These are phyloP conservation scores for Halcyon leucocephala DNA, from an alignment of 2,797 vertebrate species.

Conservation along the genomic window DNA sequence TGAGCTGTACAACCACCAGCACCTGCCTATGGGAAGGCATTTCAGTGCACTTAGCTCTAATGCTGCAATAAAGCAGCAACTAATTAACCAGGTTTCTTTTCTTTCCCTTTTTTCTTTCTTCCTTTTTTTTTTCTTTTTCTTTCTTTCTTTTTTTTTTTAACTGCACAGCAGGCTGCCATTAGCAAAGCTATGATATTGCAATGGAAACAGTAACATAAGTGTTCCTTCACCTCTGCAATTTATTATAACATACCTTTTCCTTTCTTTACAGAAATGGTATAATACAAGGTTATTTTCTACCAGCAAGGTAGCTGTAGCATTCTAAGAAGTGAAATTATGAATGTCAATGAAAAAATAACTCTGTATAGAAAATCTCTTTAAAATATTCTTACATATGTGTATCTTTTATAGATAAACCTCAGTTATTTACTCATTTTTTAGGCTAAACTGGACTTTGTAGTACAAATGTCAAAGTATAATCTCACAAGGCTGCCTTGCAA, in stretches of 20 bases:
- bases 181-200: conserved; percentile 56
- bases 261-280: conserved; percentile 1
- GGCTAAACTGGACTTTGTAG: background rate
- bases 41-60: conserved; percentile 66
- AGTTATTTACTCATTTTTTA: background rate
- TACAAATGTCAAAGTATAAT: conserved; percentile 26
- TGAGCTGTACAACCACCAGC: conserved; percentile 83
- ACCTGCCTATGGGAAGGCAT: conserved; percentile 73
- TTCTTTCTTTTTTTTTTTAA: background rate
- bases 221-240: conserved; percentile 38
- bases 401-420: conserved; percentile 12
- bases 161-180: conserved; percentile 44
- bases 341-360: conserved; percentile 11
- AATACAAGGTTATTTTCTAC: conserved; percentile 38
- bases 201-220: conserved; percentile 30
- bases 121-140: too few relatives aligned
- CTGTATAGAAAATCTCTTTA: background rate
- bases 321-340: background rate
- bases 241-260: background rate
- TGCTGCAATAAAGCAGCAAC: conserved; percentile 72
- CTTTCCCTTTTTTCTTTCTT: background rate
- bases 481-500: background rate
- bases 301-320: background rate
- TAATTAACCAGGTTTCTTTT: conserved; percentile 62
- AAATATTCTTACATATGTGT: background rate